These are phyloP conservation scores for Zaprionus tsacasi DNA, from an alignment of 1,140 invertebrate genomes.

Conservation along the genomic window DNA sequence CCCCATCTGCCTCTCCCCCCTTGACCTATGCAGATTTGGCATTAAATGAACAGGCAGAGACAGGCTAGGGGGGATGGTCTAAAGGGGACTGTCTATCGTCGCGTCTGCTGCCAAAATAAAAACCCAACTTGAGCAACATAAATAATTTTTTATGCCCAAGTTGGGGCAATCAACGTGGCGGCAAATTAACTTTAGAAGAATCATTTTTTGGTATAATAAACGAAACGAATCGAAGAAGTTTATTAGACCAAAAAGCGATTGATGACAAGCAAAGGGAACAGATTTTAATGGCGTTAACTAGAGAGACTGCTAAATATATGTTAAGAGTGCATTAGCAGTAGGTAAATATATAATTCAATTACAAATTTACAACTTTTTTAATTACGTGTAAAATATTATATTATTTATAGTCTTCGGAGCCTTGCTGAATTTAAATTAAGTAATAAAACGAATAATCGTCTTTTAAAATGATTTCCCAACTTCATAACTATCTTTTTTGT, in stretches of 20 bases:
- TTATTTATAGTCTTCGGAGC: too few species aligned
- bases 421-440: too few species aligned
- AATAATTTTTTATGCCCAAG: conserved; percentile 49
- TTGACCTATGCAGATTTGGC: conserved; percentile 45
- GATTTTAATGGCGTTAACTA: neutral
- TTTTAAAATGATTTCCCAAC: too few species aligned
- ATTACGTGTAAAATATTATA: too few species aligned
- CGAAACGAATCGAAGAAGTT: conserved; percentile 18
- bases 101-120: conserved; percentile 23
- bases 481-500: too few species aligned
- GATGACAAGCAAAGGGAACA: conserved; percentile 16
- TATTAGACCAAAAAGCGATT: conserved; percentile 49
- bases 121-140: conserved; percentile 43
- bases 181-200: conserved; percentile 48
- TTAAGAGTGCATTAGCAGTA: neutral
- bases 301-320: neutral
- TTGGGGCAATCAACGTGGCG: conserved; percentile 41
- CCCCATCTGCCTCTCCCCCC: neutral
- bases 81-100: neutral
- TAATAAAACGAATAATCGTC: too few species aligned
- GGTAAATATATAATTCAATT: neutral
- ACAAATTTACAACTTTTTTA: neutral
- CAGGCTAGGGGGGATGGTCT: too few species aligned
- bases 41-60: conserved; percentile 18
- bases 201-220: conserved; percentile 30